Conservation (phyloP, 2,888 invertebrate genomes). For the Ischnus inquisitorius region DNA sequence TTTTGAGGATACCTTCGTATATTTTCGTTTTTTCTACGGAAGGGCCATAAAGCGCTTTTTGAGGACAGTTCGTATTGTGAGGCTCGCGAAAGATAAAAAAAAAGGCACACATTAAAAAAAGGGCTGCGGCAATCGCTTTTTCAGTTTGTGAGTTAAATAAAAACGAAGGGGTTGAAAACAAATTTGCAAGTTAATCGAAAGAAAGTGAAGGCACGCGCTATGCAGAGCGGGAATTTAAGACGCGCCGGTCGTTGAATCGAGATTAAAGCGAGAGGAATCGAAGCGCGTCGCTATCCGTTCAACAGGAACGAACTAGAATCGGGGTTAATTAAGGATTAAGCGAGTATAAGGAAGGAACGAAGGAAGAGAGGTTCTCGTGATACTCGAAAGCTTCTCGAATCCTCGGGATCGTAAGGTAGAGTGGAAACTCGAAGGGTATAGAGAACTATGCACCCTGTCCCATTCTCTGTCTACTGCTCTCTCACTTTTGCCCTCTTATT, state of each 20-base stretch:
- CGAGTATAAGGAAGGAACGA: constrained; percentile 41
- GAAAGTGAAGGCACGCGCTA: background rate
- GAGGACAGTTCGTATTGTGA: too few relatives aligned
- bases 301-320: constrained; percentile 55
- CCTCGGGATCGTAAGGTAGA: background rate
- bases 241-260: constrained; percentile 29
- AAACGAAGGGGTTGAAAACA: background rate
- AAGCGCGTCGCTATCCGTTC: constrained; percentile 40
- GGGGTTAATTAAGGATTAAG: constrained; percentile 59
- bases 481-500: constrained; percentile 22
- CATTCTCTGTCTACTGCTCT: background rate
- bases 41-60: too few relatives aligned
- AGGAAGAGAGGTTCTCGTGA: constrained; percentile 44
- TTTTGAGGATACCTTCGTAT: too few relatives aligned
- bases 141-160: too few relatives aligned
- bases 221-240: constrained; percentile 25
- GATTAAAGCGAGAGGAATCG: constrained; percentile 44
- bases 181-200: background rate
- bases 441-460: too few relatives aligned
- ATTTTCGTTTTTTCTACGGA: too few relatives aligned
- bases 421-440: background rate
- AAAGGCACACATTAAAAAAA: too few relatives aligned
- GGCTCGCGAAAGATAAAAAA: too few relatives aligned
- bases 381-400: constrained; percentile 47
- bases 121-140: too few relatives aligned